Percentiles rank a stretch among this genome's conserved stretches.
Evolutionary conservation across 2,888 invertebrate species (phyloP).

Genomic region (Apamea sordens): DNA sequence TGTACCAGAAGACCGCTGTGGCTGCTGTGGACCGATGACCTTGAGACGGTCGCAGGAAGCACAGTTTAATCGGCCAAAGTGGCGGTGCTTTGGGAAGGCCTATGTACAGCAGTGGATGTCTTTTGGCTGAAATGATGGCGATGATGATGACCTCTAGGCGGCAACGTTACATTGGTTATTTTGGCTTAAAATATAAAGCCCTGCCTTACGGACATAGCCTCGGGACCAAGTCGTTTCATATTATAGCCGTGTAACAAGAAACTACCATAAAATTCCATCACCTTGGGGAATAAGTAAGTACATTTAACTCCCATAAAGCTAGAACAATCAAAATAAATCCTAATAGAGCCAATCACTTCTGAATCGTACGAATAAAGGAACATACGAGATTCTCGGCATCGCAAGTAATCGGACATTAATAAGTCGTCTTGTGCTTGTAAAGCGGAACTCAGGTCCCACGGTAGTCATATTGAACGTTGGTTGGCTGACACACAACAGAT

Average conservation of each 20-base stretch:
- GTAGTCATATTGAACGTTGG: slow-evolving; percentile 57
- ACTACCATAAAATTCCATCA: slow-evolving; percentile 7
- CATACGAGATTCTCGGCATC: slow-evolving; percentile 45
- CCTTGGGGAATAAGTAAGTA: slow-evolving; percentile 1
- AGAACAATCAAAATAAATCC: slow-evolving; percentile 44
- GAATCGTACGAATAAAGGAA: slow-evolving; percentile 52
- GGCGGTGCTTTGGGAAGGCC: not conserved
- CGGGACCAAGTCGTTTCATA: not conserved
- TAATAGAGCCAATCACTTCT: slow-evolving; percentile 51
- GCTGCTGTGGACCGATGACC: no score
- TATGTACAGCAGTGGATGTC: not conserved
- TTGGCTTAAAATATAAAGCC: not conserved
- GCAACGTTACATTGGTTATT: not conserved
- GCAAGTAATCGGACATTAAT: slow-evolving; percentile 62
- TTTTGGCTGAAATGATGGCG: not conserved
- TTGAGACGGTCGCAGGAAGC: not conserved
- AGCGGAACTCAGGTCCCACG: slow-evolving; percentile 65
- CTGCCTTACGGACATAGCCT: not conserved
- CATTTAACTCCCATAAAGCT: slow-evolving; percentile 17
- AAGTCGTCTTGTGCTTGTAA: slow-evolving; percentile 65
- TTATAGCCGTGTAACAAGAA: not conserved
- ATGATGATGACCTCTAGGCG: not conserved
- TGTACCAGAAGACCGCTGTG: no score
- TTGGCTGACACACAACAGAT: not conserved
- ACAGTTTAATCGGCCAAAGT: not conserved